A percentile compares a stretch with the other conserved stretches of the same genome.
phyloP scores from a whole-genome alignment of 2,888 invertebrate species.

The Scaptomyza reducta region DNA sequence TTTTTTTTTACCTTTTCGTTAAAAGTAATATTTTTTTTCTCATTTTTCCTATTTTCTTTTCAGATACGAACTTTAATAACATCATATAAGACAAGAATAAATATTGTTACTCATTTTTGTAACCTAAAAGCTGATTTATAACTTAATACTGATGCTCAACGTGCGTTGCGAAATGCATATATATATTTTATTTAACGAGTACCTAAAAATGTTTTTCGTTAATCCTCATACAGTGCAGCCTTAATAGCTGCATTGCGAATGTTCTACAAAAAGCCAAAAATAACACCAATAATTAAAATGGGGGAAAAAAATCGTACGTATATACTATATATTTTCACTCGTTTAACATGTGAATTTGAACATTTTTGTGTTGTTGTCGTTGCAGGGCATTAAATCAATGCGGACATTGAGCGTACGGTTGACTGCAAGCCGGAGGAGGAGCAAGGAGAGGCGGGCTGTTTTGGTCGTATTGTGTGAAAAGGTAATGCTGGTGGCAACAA shows the following conservation, averaged over 20 bases:
- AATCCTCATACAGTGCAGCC: not conserved
- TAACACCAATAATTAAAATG: slow-evolving; percentile 1
- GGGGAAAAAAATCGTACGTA: not conserved
- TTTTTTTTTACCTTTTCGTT: not conserved
- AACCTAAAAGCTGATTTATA: too few species aligned
- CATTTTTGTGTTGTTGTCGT: slow-evolving; percentile 7
- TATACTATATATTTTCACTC: not conserved
- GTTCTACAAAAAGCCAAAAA: slow-evolving; percentile 6
- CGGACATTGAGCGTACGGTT: not conserved
- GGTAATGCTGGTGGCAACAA: slow-evolving; percentile 19
- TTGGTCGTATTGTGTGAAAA: slow-evolving; percentile 17
- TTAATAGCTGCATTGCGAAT: slow-evolving; percentile 6
- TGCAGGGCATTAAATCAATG: slow-evolving; percentile 1
- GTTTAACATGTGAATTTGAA: slow-evolving; percentile 14
- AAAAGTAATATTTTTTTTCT: not conserved
- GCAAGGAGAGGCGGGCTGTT: not conserved
- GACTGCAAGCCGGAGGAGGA: not conserved
- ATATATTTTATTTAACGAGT: not conserved
- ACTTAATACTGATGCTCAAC: too few species aligned
- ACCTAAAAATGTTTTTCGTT: not conserved
- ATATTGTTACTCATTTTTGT: too few species aligned
- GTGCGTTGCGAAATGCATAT: not conserved
- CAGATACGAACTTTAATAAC: not conserved
- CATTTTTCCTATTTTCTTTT: not conserved
- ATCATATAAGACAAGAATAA: too few species aligned